phyloP scores from a whole-genome alignment of 2,888 invertebrate genomes.

The Acleris cristana region DNA sequence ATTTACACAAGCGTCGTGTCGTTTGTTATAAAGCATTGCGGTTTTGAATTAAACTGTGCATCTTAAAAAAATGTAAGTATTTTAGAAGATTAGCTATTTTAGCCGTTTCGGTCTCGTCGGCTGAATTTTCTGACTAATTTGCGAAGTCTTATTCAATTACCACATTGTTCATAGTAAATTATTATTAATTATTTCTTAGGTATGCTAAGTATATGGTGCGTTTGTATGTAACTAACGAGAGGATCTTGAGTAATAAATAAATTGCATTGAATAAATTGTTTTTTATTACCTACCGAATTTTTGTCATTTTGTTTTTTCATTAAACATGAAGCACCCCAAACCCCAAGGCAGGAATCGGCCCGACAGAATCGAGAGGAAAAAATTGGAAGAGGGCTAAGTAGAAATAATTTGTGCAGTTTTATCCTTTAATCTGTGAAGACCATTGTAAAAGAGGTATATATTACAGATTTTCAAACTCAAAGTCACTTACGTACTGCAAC shows the following conservation, averaged over 20 bases:
- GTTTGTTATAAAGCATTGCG: no score
- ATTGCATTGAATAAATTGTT: slow-evolving; percentile 70
- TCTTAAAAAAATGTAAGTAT: slow-evolving; percentile 9
- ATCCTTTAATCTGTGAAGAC: no score
- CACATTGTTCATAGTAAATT: slow-evolving; percentile 48
- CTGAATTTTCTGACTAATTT: slow-evolving; percentile 22
- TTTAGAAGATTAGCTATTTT: slow-evolving; percentile 3
- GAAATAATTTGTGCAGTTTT: no score
- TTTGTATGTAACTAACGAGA: slow-evolving; percentile 78
- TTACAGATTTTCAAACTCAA: no score
- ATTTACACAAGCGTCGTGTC: no score
- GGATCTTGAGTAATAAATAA: slow-evolving; percentile 74
- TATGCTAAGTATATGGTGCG: slow-evolving; percentile 81
- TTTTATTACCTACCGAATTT: slow-evolving; percentile 11
- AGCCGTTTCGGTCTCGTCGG: slow-evolving; percentile 7
- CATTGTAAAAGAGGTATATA: no score
- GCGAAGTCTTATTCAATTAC: slow-evolving; percentile 24
- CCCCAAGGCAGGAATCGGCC: no score
- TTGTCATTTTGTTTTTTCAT: no score
- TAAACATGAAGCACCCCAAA: no score
- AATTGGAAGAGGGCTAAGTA: no score
- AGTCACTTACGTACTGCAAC: no score
- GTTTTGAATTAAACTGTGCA: slow-evolving; percentile 5
- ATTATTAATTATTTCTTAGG: slow-evolving; percentile 50
- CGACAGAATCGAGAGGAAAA: no score